phyloP scores from a whole-genome alignment of 1,140 invertebrate species.

The Drosophila teissieri region DNA sequence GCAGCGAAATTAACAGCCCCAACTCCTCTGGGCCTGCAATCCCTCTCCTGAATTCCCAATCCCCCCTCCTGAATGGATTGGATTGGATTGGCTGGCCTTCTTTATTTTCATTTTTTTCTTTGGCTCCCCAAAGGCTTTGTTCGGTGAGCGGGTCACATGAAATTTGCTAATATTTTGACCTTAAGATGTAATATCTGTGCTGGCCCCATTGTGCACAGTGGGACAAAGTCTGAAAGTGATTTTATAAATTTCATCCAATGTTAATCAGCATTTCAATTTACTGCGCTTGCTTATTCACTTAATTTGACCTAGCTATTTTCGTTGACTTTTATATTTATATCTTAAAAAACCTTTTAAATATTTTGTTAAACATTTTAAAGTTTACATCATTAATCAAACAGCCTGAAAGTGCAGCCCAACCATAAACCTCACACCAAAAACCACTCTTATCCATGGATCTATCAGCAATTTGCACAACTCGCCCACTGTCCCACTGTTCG shows the following conservation, averaged over 20 bases:
- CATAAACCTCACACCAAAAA: too few species aligned
- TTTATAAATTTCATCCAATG: too few species aligned
- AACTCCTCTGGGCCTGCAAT: slow-evolving; percentile 6
- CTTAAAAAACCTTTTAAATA: too few species aligned
- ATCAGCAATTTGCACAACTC: slow-evolving; percentile 15
- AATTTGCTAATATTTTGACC: slow-evolving; percentile 82
- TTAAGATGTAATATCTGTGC: slow-evolving; percentile 59
- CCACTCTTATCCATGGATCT: not conserved
- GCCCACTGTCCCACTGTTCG: slow-evolving; percentile 45
- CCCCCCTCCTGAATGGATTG: not conserved
- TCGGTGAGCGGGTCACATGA: slow-evolving; percentile 61
- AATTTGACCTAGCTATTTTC: too few species aligned
- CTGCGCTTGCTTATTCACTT: too few species aligned
- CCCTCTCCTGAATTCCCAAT: not conserved
- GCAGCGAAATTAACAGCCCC: slow-evolving; percentile 69
- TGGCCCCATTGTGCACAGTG: slow-evolving; percentile 57
- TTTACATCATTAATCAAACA: not conserved
- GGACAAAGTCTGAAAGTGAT: slow-evolving; percentile 8
- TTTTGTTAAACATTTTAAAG: too few species aligned
- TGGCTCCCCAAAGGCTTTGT: slow-evolving; percentile 2
- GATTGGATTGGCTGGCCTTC: slow-evolving; percentile 15
- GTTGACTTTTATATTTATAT: too few species aligned
- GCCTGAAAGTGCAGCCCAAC: not conserved
- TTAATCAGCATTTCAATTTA: too few species aligned
- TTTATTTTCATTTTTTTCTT: slow-evolving; percentile 1